phyloP scores from a whole-genome alignment of 2,113 vertebrate genomes.

The Regulus satrapa region DNA sequence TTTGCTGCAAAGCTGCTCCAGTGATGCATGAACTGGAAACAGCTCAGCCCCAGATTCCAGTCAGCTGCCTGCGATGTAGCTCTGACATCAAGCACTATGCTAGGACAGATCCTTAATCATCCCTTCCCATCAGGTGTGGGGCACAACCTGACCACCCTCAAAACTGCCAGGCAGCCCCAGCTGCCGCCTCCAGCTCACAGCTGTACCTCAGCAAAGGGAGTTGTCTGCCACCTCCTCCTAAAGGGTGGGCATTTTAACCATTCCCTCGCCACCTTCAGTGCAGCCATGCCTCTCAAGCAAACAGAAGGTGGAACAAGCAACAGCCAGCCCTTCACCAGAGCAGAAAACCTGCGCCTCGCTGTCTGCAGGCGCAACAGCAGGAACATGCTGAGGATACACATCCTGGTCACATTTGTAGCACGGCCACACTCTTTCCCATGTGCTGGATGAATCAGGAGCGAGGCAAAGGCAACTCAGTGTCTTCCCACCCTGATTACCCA shows the following conservation, averaged over 20 bases:
- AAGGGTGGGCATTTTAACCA: not conserved
- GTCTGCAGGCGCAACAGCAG: not conserved
- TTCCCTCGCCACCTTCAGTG: not conserved
- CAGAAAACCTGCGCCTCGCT: not conserved
- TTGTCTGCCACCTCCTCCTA: not conserved
- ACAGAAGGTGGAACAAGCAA: not conserved
- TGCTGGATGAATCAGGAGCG: not conserved
- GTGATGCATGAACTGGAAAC: not conserved
- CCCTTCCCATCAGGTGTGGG: not conserved
- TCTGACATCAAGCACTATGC: not conserved
- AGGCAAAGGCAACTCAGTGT: not conserved
- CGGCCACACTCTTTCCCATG: accelerated
- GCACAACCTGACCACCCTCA: not conserved
- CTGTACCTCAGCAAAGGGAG: not conserved
- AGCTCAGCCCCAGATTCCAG: not conserved
- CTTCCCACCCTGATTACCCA: not conserved
- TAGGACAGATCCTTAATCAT: not conserved
- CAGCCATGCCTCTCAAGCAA: not conserved
- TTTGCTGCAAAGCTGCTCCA: not conserved
- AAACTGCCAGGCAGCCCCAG: not conserved
- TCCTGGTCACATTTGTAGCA: not conserved
- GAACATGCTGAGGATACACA: not conserved
- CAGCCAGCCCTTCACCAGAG: not conserved
- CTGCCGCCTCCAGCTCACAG: not conserved
- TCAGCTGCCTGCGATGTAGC: not conserved